Conservation (phyloP, 2,888 invertebrate species). For the Alloplasta piceator region DNA sequence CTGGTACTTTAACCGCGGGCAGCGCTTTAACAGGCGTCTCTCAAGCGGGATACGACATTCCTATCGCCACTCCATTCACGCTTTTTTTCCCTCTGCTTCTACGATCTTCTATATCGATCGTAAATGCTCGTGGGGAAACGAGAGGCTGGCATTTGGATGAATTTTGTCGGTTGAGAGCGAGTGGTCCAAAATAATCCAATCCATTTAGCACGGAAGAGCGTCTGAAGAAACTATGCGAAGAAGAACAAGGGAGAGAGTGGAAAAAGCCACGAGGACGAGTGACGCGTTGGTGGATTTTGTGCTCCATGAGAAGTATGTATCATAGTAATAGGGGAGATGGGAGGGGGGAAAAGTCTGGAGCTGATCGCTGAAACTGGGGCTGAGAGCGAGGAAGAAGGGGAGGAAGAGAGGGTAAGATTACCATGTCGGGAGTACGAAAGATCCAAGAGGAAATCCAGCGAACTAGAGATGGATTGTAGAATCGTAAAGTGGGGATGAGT, state of each 20-base stretch:
- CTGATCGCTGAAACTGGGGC: constrained; percentile 41
- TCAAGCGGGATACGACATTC: constrained; percentile 37
- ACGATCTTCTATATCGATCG: no score
- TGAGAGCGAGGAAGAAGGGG: background rate
- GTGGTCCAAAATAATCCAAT: constrained; percentile 74
- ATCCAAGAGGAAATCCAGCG: background rate
- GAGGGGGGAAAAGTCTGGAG: constrained; percentile 26
- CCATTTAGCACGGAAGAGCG: constrained; percentile 68
- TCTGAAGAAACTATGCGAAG: background rate
- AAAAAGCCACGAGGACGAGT: constrained; percentile 40
- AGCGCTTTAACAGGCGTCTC: constrained; percentile 61
- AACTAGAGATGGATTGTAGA: constrained; percentile 23
- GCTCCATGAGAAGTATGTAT: background rate
- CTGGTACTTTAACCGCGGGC: constrained; percentile 59
- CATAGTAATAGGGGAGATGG: constrained; percentile 25
- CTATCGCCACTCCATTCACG: constrained; percentile 4
- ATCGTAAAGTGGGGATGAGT: constrained; percentile 14
- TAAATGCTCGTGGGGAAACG: no score
- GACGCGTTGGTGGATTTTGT: constrained; percentile 43
- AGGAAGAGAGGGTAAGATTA: background rate
- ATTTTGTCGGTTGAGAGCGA: constrained; percentile 66
- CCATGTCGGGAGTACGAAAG: background rate
- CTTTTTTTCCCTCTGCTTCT: background rate
- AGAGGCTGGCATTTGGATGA: constrained; percentile 18
- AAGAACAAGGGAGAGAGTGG: background rate